Percentiles rank a stretch among this genome's conserved stretches.
These are phyloP conservation scores for Macaria notata DNA, from an alignment of 2,888 invertebrate species.

Conservation along the genomic window DNA sequence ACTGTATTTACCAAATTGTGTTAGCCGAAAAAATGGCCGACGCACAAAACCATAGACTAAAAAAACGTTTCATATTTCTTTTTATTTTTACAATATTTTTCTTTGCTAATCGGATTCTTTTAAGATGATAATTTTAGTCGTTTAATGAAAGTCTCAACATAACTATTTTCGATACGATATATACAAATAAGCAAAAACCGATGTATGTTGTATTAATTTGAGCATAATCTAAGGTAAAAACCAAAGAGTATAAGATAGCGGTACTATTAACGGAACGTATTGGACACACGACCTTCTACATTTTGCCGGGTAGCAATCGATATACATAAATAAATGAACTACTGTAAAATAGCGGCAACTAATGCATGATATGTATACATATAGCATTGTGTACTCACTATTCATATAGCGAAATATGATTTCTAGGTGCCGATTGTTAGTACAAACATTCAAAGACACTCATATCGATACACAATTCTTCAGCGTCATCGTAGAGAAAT, in stretches of 20 bases:
- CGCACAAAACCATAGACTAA: too few species aligned
- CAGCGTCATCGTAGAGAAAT: slow-evolving; percentile 46
- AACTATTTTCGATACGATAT: too few species aligned
- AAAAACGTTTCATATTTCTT: too few species aligned
- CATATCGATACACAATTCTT: slow-evolving; percentile 18
- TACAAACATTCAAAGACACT: not conserved
- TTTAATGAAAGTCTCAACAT: too few species aligned
- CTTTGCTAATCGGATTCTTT: too few species aligned
- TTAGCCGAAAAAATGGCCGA: too few species aligned
- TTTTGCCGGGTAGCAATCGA: slow-evolving; percentile 59
- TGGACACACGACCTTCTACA: slow-evolving; percentile 46
- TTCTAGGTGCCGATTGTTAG: slow-evolving; percentile 15
- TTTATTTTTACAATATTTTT: too few species aligned
- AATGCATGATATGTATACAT: slow-evolving; percentile 53
- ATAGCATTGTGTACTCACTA: slow-evolving; percentile 50
- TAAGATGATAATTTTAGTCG: too few species aligned
- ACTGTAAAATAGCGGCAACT: slow-evolving; percentile 76
- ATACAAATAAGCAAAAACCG: too few species aligned
- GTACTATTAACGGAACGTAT: slow-evolving; percentile 59
- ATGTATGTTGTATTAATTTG: not conserved
- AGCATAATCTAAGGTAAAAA: slow-evolving; percentile 6
- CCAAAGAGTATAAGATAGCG: slow-evolving; percentile 27
- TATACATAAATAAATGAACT: slow-evolving; percentile 59
- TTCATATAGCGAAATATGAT: slow-evolving; percentile 38
- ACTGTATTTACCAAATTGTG: too few species aligned